Conservation (phyloP, 1,140 invertebrate genomes). For the Pseudomyrmex flavicornis region DNA sequence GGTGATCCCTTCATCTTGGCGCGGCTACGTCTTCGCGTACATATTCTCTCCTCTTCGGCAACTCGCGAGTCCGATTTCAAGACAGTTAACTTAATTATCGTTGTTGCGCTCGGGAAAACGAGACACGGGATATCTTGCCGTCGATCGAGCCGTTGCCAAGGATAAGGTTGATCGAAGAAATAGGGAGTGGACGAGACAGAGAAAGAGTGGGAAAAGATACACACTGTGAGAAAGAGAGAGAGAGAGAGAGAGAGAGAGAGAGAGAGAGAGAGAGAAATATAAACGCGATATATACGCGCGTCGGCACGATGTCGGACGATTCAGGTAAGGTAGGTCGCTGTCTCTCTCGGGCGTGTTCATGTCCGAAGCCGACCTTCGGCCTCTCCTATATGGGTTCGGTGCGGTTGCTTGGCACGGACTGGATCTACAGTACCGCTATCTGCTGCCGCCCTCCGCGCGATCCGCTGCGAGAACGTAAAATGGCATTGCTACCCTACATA, state of each 20-base stretch:
- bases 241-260: conserved; percentile 37
- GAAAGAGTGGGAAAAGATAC: conserved; percentile 6
- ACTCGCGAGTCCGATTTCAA: conserved; percentile 64
- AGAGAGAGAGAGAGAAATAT: conserved; percentile 31
- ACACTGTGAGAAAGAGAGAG: conserved; percentile 4
- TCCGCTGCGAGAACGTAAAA: conserved; percentile 60
- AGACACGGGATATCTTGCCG: conserved; percentile 57
- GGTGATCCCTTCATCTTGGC: conserved; percentile 6
- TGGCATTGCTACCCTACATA: conserved; percentile 78
- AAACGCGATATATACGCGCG: conserved; percentile 65
- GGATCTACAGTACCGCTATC: conserved; percentile 76
- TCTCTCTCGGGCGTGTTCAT: conserved; percentile 74
- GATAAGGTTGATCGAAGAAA: conserved; percentile 28
- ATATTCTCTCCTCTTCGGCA: conserved; percentile 41
- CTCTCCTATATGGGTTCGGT: conserved; percentile 67
- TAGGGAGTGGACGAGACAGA: conserved; percentile 43
- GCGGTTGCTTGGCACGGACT: conserved; percentile 67
- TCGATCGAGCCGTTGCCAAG: not conserved
- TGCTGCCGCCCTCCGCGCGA: conserved; percentile 30
- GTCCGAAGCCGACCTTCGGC: conserved; percentile 76
- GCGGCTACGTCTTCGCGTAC: not conserved
- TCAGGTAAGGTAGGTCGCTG: conserved; percentile 71
- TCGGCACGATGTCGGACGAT: conserved; percentile 49
- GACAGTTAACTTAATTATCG: conserved; percentile 74
- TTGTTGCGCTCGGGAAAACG: conserved; percentile 44